A percentile compares a stretch with the other conserved stretches of the same genome.
These are phyloP conservation scores for Tiaroga cobitis DNA, from an alignment of 2,797 vertebrate genomes.

Conservation along the genomic window DNA sequence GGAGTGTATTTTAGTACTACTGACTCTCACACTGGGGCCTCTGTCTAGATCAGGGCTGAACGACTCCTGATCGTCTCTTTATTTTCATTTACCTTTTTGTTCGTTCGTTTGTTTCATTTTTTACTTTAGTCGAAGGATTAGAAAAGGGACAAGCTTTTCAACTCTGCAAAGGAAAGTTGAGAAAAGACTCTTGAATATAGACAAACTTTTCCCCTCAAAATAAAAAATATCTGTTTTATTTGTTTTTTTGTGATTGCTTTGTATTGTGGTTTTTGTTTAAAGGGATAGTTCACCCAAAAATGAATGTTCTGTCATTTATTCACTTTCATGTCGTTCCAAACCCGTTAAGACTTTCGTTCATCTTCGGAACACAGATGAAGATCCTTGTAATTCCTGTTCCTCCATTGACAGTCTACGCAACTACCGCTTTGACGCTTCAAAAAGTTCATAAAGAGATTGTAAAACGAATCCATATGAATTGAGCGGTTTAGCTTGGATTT, in stretches of 20 bases:
- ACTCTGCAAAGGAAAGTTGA: constrained; percentile 68
- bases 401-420: too few species aligned
- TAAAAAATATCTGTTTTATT: constrained; percentile 68
- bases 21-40: constrained; percentile 68
- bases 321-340: background rate
- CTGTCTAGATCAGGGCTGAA: constrained; percentile 79
- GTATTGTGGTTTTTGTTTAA: constrained; percentile 19
- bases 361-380: background rate
- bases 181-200: constrained; percentile 78
- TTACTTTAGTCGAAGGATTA: constrained; percentile 72
- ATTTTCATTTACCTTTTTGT: constrained; percentile 59
- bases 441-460: background rate
- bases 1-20: constrained; percentile 65
- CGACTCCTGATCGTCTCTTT: constrained; percentile 72
- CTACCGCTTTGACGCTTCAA: background rate
- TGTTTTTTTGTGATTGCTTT: constrained; percentile 55
- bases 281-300: background rate
- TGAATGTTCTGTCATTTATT: fast-evolving
- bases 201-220: constrained; percentile 79
- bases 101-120: constrained; percentile 70
- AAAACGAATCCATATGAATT: background rate
- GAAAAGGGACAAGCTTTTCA: constrained; percentile 66
- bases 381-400: background rate
- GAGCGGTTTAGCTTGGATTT: too few species aligned
- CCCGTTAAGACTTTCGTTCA: background rate